Evolutionary conservation across 1,140 invertebrate genomes (phyloP).

Genomic region (Achatina immaculata): DNA sequence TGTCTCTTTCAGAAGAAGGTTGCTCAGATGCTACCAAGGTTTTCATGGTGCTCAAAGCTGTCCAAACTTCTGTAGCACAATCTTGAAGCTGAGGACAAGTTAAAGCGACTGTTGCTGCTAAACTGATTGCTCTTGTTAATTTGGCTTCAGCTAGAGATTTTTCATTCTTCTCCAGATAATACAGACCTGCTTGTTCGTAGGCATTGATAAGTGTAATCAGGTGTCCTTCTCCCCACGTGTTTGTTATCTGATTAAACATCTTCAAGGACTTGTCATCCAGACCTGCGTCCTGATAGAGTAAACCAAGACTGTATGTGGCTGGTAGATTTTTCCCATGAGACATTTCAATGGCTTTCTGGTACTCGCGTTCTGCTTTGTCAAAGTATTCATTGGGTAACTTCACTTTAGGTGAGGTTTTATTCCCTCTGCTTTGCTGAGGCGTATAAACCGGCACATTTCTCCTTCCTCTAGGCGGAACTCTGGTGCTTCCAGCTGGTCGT

Average conservation of each 20-base stretch:
- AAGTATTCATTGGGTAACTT: neutral
- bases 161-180: neutral
- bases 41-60: neutral
- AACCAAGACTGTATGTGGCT: neutral
- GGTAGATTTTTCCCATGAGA: neutral
- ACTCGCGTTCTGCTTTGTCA: neutral
- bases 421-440: neutral
- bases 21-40: neutral
- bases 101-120: neutral
- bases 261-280: neutral
- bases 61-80: neutral
- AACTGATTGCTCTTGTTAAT: neutral
- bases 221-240: neutral
- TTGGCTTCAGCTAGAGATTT: neutral
- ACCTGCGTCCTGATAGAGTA: neutral
- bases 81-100: neutral
- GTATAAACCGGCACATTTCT: too few species aligned
- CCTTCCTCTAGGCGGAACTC: too few species aligned
- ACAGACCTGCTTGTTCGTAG: slow-evolving; percentile 5
- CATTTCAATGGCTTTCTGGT: neutral
- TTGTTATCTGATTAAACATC: neutral
- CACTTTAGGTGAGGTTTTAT: neutral
- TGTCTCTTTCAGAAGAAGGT: neutral
- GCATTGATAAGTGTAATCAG: neutral
- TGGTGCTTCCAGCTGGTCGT: too few species aligned